A percentile compares a stretch with the other conserved stretches of the same genome.
These are phyloP conservation scores for Takifugu flavidus DNA, from an alignment of 2,113 vertebrate genomes.

Conservation along the genomic window DNA sequence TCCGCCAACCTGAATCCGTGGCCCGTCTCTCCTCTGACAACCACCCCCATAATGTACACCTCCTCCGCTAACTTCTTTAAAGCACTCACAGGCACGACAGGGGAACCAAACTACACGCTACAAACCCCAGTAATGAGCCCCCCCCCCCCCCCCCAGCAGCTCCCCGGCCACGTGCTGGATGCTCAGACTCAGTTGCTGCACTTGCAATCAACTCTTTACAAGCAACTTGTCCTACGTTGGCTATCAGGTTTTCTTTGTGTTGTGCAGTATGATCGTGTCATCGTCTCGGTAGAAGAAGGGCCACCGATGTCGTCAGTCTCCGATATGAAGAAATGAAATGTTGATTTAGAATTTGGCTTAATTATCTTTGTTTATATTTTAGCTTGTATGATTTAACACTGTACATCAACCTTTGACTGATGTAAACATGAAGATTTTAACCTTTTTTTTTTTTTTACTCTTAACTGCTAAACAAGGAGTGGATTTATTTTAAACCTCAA, in stretches of 20 bases:
- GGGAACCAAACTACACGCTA: conserved; percentile 24
- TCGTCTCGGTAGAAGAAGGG: conserved; percentile 60
- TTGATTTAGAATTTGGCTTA: conserved; percentile 71
- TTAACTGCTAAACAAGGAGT: conserved; percentile 69
- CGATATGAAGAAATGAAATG: conserved; percentile 64
- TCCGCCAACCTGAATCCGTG: conserved; percentile 33
- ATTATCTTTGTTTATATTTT: conserved; percentile 76
- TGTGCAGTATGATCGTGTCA: conserved; percentile 55
- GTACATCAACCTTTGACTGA: conserved; percentile 71
- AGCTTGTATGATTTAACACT: conserved; percentile 77
- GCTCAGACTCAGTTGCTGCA: conserved; percentile 59
- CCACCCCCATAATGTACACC: conserved; percentile 46
- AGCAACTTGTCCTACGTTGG: conserved; percentile 47
- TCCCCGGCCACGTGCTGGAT: conserved; percentile 51
- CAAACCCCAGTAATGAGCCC: conserved; percentile 29
- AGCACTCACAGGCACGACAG: conserved; percentile 74
- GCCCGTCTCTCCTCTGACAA: conserved; percentile 36
- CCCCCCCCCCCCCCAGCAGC: conserved; percentile 4
- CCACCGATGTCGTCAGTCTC: conserved; percentile 69
- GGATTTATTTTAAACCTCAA: conserved; percentile 70
- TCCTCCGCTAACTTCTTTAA: conserved; percentile 75
- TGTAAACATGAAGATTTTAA: conserved; percentile 70
- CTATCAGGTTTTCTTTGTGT: conserved; percentile 51
- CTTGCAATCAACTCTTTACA: conserved; percentile 61
- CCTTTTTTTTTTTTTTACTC: conserved; percentile 70